A percentile compares a stretch with the other conserved stretches of the same genome.
These are phyloP conservation scores for Intellagama lesueurii DNA, from an alignment of 2,797 vertebrate genomes.

Conservation along the genomic window DNA sequence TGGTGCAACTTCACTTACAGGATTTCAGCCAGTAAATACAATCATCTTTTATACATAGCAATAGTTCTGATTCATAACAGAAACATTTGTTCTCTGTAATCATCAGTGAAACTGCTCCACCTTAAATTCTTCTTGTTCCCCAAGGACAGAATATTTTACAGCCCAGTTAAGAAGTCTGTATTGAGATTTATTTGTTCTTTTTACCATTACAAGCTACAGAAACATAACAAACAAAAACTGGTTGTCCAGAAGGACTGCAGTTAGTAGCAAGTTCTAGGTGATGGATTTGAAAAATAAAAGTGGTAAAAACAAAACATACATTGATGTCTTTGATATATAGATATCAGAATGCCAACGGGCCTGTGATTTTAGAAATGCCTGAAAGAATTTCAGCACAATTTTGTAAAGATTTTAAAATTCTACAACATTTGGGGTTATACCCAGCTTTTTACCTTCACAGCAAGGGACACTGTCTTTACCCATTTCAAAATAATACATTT, in stretches of 20 bases:
- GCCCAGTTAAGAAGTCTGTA: background rate
- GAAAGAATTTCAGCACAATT: background rate
- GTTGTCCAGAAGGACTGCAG: conserved; percentile 18
- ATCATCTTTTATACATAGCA: background rate
- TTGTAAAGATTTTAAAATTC: background rate
- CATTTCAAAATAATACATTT: background rate
- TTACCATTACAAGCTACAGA: background rate
- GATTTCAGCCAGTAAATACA: too few species aligned
- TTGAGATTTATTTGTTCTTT: background rate
- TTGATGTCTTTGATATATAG: background rate
- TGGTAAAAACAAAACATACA: background rate
- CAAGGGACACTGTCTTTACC: background rate
- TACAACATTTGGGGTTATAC: background rate
- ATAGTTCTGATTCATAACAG: background rate
- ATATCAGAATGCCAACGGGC: background rate
- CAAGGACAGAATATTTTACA: background rate
- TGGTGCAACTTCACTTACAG: too few species aligned
- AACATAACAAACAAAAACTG: background rate
- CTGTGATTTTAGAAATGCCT: background rate
- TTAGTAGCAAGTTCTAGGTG: conserved; percentile 4
- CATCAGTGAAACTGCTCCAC: background rate
- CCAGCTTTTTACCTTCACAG: background rate
- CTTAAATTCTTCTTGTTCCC: background rate
- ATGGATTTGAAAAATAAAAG: background rate
- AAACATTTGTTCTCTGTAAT: background rate